Evolutionary conservation across 2,113 vertebrate genomes (phyloP).

Genomic region (Sylvilagus bachmani): DNA sequence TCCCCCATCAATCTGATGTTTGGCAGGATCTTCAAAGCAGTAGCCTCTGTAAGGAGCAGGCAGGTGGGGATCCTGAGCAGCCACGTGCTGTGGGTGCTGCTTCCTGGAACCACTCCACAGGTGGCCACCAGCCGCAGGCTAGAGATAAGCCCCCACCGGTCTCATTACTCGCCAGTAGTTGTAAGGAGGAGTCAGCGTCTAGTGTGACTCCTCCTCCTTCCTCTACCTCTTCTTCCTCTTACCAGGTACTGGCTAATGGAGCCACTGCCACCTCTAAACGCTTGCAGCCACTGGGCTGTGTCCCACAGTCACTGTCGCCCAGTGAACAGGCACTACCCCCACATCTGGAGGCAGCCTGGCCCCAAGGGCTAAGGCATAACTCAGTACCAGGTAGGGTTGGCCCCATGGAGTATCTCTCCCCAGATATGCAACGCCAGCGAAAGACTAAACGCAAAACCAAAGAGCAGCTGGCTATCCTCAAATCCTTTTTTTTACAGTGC

Average conservation of each 20-base stretch:
- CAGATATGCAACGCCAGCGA: conserved; percentile 84
- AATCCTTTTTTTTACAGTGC: conserved; percentile 93
- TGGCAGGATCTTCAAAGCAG: conserved; percentile 73
- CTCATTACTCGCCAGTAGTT: conserved; percentile 68
- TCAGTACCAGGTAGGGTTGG: conserved; percentile 62
- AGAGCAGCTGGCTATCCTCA: conserved; percentile 93
- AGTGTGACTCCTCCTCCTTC: conserved; percentile 73
- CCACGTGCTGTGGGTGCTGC: conserved; percentile 49
- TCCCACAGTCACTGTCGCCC: conserved; percentile 73
- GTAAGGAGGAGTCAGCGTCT: conserved; percentile 83
- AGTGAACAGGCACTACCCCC: conserved; percentile 72
- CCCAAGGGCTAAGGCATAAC: conserved; percentile 72
- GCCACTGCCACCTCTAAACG: conserved; percentile 70
- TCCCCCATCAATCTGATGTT: conserved; percentile 76
- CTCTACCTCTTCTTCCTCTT: conserved; percentile 83
- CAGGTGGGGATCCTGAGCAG: conserved; percentile 26
- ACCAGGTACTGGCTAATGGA: conserved; percentile 87
- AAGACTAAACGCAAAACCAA: conserved; percentile 93
- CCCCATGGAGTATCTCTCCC: conserved; percentile 63
- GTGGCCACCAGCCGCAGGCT: conserved; percentile 29
- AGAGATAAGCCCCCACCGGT: conserved; percentile 56
- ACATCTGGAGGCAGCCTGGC: conserved; percentile 69
- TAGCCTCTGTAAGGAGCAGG: conserved; percentile 65
- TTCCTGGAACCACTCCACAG: conserved; percentile 73
- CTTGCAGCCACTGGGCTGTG: conserved; percentile 65